A percentile compares a stretch with the other conserved stretches of the same genome.
Evolutionary conservation across 2,797 vertebrate genomes (phyloP).

Genomic region (Ceyx erithaca): DNA sequence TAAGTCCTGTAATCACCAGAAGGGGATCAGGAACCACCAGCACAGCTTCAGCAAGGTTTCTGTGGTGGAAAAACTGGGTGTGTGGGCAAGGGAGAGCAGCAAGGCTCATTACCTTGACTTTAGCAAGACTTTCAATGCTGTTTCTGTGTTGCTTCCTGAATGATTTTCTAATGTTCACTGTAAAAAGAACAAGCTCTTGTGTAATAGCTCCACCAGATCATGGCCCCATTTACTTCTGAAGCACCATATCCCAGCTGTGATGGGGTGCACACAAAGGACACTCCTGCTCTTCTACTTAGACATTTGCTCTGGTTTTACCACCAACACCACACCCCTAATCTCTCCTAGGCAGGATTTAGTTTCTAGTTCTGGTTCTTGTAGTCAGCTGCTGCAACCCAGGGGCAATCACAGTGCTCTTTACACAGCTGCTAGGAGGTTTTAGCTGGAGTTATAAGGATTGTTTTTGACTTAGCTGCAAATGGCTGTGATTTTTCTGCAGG

Average conservation of each 20-base stretch:
- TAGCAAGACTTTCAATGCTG: neutral
- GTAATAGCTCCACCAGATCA: neutral
- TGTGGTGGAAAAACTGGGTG: neutral
- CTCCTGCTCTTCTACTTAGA: neutral
- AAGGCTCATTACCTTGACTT: neutral
- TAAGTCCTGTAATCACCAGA: neutral
- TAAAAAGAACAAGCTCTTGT: neutral
- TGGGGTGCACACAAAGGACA: neutral
- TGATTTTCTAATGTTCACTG: neutral
- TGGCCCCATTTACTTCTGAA: neutral
- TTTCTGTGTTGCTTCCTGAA: fast-evolving
- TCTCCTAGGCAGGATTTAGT: slow-evolving; percentile 29
- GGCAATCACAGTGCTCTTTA: neutral
- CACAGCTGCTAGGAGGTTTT: neutral
- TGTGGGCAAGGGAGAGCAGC: neutral
- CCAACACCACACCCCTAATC: neutral
- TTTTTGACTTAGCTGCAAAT: neutral
- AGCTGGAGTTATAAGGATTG: neutral
- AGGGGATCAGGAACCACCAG: neutral
- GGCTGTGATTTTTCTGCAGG: neutral
- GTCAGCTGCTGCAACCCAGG: neutral
- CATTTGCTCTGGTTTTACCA: slow-evolving; percentile 24
- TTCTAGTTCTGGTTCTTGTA: neutral
- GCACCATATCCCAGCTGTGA: fast-evolving
- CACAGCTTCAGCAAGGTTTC: neutral